Percentiles rank a stretch among this genome's conserved stretches.
Conservation (phyloP, 2,113 vertebrate species). For the Elaphurus davidianus region DNA sequence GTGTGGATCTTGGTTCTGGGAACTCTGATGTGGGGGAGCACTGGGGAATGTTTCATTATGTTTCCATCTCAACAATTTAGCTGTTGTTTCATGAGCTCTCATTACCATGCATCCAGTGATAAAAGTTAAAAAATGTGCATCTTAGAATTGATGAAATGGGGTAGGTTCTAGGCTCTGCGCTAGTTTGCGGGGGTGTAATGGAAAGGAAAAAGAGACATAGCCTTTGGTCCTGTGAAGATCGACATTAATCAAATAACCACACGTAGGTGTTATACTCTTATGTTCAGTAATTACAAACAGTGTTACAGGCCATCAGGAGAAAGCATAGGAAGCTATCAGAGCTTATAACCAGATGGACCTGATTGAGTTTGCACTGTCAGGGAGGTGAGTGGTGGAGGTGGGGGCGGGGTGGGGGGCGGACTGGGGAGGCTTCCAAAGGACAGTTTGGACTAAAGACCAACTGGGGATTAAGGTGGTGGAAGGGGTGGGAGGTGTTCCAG, state of each 20-base stretch:
- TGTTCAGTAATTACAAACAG: background rate
- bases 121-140: background rate
- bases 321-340: background rate
- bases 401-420: background rate
- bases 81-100: background rate
- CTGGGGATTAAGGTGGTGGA: background rate
- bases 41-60: too few relatives aligned
- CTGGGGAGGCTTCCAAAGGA: background rate
- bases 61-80: background rate
- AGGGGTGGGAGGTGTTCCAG: background rate
- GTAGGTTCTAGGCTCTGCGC: background rate
- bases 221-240: background rate
- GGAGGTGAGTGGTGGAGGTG: background rate
- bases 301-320: background rate
- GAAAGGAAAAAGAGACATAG: background rate
- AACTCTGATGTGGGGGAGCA: background rate
- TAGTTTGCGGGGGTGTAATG: background rate
- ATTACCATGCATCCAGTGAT: accelerated
- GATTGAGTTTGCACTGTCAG: background rate
- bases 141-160: background rate
- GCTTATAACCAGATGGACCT: background rate
- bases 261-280: background rate
- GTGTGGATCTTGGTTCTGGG: too few relatives aligned
- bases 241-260: background rate
- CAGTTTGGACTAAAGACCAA: background rate